Evolutionary conservation across 2,113 vertebrate genomes (phyloP), one percentile per base, ranked within the genome.

Genomic region (Heloderma charlesbogerti): DNA sequence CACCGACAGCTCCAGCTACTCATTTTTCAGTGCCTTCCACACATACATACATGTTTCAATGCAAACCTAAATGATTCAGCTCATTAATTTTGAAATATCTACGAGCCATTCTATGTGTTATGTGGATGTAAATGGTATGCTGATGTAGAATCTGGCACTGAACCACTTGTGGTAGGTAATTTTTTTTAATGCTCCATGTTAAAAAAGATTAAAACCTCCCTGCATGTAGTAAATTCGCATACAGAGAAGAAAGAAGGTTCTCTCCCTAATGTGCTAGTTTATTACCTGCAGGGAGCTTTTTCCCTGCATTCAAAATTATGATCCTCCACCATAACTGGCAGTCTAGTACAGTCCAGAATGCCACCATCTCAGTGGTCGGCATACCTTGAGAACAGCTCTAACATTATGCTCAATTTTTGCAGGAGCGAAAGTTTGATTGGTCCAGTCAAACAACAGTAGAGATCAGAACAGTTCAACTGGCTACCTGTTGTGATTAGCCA

Each of bases 1-100:
- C 57, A 37, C 34, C 45, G 2, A 5, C 29, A 88, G 20, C 0
- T 77, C 88, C 75, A 86, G 0, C 0, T 54, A 31, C 51, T 45
- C n/a, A n/a, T 66, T 87, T 69, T 66, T 74, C 63, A 48, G 18
- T 18, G 27, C 15, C 45, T 81, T 81, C 9, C 29, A 34, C 34
- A 67, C 6, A 40, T 18, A 18, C 20, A 7, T n/a, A 0, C 71
- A 66, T 67, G 91, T 20, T 69, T 63, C 84, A 74, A 81, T 10
- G 57, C 27, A 45, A 25, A 7, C 29, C 40, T 51, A 1, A 20
- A 66, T 9, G 22, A 77, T 20, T 25, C 34, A 37, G 71, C 37
- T 45, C 5, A 3, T n/a, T 37, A 31, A 57, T 31, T 85, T 54
- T 78, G 22, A 51, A 51, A 66, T 63, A 60, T 18, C 22, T 31